These are phyloP conservation scores for Aegotheles bennettii DNA, from an alignment of 2,113 vertebrate genomes.

Conservation along the genomic window DNA sequence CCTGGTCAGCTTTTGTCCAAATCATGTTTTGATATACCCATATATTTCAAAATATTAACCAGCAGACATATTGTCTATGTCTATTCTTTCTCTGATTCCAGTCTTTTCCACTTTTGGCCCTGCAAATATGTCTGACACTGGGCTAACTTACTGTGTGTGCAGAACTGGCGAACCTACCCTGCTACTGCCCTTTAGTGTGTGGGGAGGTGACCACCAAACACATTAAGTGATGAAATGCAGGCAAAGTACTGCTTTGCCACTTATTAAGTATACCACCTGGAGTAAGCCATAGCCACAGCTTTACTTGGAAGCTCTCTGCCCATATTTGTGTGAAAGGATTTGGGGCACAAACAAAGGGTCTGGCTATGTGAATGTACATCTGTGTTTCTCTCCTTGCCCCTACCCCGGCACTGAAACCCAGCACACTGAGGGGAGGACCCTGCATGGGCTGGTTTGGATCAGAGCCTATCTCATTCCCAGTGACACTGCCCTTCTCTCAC, in stretches of 20 bases:
- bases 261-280: neutral
- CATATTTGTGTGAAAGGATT: neutral
- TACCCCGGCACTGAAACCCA: neutral
- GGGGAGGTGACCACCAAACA: neutral
- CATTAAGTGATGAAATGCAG: neutral
- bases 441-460: neutral
- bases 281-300: neutral
- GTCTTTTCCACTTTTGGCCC: neutral
- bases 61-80: neutral
- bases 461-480: neutral
- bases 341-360: neutral
- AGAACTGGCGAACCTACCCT: neutral
- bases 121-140: neutral
- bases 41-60: too few relatives aligned
- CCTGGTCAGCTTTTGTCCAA: neutral
- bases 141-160: neutral
- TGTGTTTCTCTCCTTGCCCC: neutral
- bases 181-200: accelerated
- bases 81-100: neutral
- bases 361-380: accelerated
- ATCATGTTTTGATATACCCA: too few relatives aligned
- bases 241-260: neutral
- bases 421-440: neutral
- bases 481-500: accelerated
- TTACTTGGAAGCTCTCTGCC: neutral